Percentiles rank a stretch among this genome's conserved stretches.
phyloP scores from a whole-genome alignment of 2,797 vertebrate species.

The Coranthus polyacanthus region DNA sequence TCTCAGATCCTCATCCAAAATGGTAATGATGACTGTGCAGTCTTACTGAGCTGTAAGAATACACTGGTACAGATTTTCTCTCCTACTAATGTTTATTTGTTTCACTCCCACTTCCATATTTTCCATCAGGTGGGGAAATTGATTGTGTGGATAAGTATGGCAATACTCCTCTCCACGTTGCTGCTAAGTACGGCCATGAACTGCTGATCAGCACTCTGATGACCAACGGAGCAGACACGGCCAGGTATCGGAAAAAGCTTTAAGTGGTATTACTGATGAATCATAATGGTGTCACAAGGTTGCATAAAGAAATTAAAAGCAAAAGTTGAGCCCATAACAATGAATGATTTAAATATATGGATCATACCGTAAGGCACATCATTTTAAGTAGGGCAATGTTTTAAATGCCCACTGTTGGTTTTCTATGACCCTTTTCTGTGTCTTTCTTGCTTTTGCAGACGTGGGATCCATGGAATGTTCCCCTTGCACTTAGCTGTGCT shows the following conservation, averaged over 20 bases:
- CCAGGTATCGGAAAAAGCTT: constrained; percentile 85
- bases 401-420: background rate
- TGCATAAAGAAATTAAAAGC: constrained; percentile 2
- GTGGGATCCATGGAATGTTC: constrained; percentile 96
- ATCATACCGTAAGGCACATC: background rate
- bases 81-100: constrained; percentile 16
- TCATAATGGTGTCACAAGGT: background rate
- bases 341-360: background rate
- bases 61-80: background rate
- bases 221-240: constrained; percentile 97
- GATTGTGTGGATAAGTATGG: constrained; percentile 97
- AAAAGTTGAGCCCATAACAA: background rate
- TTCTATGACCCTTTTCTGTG: constrained; percentile 4
- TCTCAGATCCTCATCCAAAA: constrained; percentile 99
- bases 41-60: background rate
- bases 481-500: constrained; percentile 98
- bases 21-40: constrained; percentile 78
- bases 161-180: constrained; percentile 98
- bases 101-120: constrained; percentile 9
- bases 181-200: constrained; percentile 98
- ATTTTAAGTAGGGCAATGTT: background rate
- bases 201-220: constrained; percentile 98
- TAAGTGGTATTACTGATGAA: background rate
- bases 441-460: constrained; percentile 79
- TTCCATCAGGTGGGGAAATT: constrained; percentile 91